Evolutionary conservation across 1,140 invertebrate genomes (phyloP), one percentile per base, ranked within the genome.

Genomic region (Lepidurus apus): DNA sequence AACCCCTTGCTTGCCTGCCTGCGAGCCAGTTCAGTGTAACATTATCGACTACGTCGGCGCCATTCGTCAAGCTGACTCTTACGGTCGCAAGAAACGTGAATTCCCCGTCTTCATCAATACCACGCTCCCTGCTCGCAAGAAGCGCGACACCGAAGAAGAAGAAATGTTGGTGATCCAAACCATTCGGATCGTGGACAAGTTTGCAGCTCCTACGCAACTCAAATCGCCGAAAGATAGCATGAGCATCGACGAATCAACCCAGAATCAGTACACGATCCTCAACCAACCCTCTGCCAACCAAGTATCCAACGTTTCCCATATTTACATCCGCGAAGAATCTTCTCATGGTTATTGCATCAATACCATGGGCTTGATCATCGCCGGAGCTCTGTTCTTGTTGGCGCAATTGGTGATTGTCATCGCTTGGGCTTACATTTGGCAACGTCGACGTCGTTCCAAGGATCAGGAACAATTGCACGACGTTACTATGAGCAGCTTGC

Each of bases 181-280:
- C 42, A 96, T 97, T 82, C 93, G 95, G 84, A 96, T 97, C 82
- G 94, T 92, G 24, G 95, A 97, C 85, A 95, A 95, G 83, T 96
- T 96, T 84, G 92, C 92, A 11, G 79, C 81, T 13, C 76, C 76
- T 93, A 94, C 86, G 91, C 93, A 78, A 81, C 80, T 81, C 13
- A 82, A 82, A 75, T 76, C 81, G 42, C 73, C 79, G 26, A 77
- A 80, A 45, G 80, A 82, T 53, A 43, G 44, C 42, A 76, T 65
- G 79, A 77, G 42, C 45, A 42, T 26, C 47, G 79, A 75, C 79
- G 77, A 74, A 53, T 74, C 75, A 44, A 73, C 65, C 77, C 53
- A 45, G 45, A 43, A 74, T 21, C 53, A 75, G 13, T 80, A 79
- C 53, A 45, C 74, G 11, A 74, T 77, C 13, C 85, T 87, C 75